A percentile compares a stretch with the other conserved stretches of the same genome.
Conservation (phyloP, 2,888 invertebrate genomes). For the Lasioglossum oenotherae region DNA sequence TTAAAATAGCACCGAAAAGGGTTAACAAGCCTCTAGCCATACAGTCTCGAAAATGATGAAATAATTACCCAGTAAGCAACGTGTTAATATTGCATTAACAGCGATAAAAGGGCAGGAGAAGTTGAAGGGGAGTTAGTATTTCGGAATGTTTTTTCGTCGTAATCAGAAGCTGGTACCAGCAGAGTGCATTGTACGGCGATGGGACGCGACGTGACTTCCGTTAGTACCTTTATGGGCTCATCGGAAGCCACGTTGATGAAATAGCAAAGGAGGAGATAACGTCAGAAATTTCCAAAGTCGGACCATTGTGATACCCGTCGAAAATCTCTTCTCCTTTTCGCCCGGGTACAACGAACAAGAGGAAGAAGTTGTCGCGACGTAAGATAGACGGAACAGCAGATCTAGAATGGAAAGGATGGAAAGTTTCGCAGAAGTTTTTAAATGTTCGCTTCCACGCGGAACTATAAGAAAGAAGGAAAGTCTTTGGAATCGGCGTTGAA, state of each 20-base stretch:
- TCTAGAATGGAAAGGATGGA: background rate
- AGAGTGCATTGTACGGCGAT: conserved; percentile 57
- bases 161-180: conserved; percentile 56
- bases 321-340: conserved; percentile 35
- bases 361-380: background rate
- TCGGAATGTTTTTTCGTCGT: conserved; percentile 26
- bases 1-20: too few relatives aligned
- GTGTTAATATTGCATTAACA: background rate
- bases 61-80: background rate
- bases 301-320: conserved; percentile 32
- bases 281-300: conserved; percentile 56
- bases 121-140: background rate
- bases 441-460: background rate
- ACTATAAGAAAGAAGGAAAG: background rate
- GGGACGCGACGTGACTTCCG: conserved; percentile 62
- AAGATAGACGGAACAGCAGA: background rate
- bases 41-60: too few relatives aligned
- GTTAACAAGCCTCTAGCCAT: too few relatives aligned
- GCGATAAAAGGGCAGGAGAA: background rate
- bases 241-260: conserved; percentile 45
- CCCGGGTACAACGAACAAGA: background rate
- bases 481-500: background rate
- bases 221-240: conserved; percentile 54
- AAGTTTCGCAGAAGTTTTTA: background rate
- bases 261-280: conserved; percentile 51